These are phyloP conservation scores for Willisornis vidua DNA, from an alignment of 2,113 vertebrate species.

Conservation along the genomic window DNA sequence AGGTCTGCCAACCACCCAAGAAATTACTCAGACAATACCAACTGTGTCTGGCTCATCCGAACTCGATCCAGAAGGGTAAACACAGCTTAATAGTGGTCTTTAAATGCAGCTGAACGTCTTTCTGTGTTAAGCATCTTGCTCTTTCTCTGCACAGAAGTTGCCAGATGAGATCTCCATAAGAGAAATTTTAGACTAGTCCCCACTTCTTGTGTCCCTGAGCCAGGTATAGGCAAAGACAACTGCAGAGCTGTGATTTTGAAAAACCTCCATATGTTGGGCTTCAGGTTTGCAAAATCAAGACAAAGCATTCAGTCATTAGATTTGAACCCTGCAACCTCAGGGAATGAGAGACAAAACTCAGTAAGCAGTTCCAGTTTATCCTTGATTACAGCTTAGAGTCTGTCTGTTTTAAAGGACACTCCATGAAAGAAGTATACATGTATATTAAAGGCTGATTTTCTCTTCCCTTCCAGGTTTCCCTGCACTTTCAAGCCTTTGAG, in stretches of 20 bases:
- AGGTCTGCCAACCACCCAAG: slow-evolving; percentile 23
- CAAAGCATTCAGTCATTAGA: background rate
- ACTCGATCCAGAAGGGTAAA: slow-evolving; percentile 47
- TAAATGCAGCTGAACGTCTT: background rate
- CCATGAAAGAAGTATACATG: background rate
- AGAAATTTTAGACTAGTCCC: background rate
- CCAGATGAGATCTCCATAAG: background rate
- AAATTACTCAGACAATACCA: slow-evolving; percentile 50
- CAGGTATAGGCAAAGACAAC: background rate
- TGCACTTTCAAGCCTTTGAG: slow-evolving; percentile 51
- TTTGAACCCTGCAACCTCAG: background rate
- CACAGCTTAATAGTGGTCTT: background rate
- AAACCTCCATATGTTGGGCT: background rate
- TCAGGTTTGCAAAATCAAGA: background rate
- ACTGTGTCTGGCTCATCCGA: slow-evolving; percentile 64
- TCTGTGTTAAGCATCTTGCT: accelerated
- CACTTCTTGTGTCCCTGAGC: background rate
- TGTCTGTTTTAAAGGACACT: background rate
- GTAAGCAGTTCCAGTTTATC: background rate
- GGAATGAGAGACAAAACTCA: background rate
- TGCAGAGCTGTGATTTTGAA: background rate
- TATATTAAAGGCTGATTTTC: background rate
- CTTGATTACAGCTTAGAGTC: background rate
- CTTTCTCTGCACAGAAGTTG: background rate
- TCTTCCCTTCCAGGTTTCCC: slow-evolving; percentile 21